phyloP scores from a whole-genome alignment of 1,140 invertebrate genomes.

The Bombus huntii region DNA sequence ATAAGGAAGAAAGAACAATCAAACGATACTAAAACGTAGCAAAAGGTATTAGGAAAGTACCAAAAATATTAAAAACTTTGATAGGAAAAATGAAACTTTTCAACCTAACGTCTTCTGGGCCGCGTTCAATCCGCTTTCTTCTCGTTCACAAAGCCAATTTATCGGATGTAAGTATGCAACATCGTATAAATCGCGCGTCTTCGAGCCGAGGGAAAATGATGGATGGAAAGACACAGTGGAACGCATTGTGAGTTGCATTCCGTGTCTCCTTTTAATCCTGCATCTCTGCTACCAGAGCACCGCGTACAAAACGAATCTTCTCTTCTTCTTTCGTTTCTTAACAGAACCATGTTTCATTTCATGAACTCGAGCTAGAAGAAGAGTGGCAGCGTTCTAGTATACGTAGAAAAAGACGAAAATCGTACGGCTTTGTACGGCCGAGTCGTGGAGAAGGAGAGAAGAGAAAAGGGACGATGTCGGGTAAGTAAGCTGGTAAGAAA shows the following conservation, averaged over 20 bases:
- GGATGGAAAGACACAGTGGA: slow-evolving; percentile 40
- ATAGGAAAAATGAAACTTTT: too few species aligned
- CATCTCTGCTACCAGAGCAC: neutral
- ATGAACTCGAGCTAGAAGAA: slow-evolving; percentile 24
- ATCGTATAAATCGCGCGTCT: neutral
- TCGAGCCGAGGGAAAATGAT: slow-evolving; percentile 39
- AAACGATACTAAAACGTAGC: too few species aligned
- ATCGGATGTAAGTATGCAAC: neutral
- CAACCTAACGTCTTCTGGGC: too few species aligned
- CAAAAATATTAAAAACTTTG: too few species aligned
- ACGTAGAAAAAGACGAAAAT: slow-evolving; percentile 19
- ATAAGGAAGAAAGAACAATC: neutral
- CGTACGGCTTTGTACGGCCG: neutral
- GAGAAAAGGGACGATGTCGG: slow-evolving; percentile 32
- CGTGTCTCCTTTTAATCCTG: slow-evolving; percentile 37
- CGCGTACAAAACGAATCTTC: slow-evolving; percentile 17
- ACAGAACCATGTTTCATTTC: slow-evolving; percentile 29
- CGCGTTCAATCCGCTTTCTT: neutral
- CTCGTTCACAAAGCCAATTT: neutral
- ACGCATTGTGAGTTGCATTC: slow-evolving; percentile 51
- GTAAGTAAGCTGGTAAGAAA: slow-evolving; percentile 72
- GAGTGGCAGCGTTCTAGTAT: neutral
- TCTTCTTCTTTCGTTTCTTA: neutral
- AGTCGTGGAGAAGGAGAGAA: slow-evolving; percentile 8
- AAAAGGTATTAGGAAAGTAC: too few species aligned